These are phyloP conservation scores for Lomographa bimaculata DNA, from an alignment of 2,888 invertebrate genomes.

Conservation along the genomic window DNA sequence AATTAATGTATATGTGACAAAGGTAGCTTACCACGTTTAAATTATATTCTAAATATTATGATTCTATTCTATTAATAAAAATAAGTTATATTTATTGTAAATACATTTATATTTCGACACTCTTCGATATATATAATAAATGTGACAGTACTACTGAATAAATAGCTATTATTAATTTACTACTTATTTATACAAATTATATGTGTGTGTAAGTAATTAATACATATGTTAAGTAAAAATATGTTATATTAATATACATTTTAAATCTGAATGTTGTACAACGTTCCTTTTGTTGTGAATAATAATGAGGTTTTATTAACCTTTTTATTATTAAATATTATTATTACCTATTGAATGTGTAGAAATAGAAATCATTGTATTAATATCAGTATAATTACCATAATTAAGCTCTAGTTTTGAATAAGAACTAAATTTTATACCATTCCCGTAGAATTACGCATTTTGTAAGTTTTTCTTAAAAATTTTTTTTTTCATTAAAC, in stretches of 20 bases:
- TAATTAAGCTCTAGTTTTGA: constrained; percentile 53
- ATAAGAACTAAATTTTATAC: constrained; percentile 60
- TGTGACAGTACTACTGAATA: constrained; percentile 57
- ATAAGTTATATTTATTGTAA: constrained; percentile 53
- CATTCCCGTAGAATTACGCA: constrained; percentile 57
- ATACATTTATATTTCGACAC: constrained; percentile 62
- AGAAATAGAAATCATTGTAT: constrained; percentile 53
- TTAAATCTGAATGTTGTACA: constrained; percentile 64
- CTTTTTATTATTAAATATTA: constrained; percentile 35
- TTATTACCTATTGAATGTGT: constrained; percentile 55
- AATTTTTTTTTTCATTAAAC: not conserved
- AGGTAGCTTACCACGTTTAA: constrained; percentile 53
- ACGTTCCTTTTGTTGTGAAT: constrained; percentile 72
- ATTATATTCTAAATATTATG: constrained; percentile 71
- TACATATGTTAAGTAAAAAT: constrained; percentile 39
- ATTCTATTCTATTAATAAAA: constrained; percentile 45
- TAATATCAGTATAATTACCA: constrained; percentile 48
- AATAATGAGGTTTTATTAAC: constrained; percentile 71
- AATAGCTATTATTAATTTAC: constrained; percentile 48
- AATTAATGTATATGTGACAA: constrained; percentile 42
- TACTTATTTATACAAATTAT: constrained; percentile 53
- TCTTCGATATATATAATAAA: constrained; percentile 60
- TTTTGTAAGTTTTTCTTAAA: constrained; percentile 35
- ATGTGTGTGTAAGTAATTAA: constrained; percentile 55
- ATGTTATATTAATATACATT: constrained; percentile 55